Base-by-base conservation (phyloP, 2,113 vertebrate species). In the Paracanthobrama guichenoti region DNA sequence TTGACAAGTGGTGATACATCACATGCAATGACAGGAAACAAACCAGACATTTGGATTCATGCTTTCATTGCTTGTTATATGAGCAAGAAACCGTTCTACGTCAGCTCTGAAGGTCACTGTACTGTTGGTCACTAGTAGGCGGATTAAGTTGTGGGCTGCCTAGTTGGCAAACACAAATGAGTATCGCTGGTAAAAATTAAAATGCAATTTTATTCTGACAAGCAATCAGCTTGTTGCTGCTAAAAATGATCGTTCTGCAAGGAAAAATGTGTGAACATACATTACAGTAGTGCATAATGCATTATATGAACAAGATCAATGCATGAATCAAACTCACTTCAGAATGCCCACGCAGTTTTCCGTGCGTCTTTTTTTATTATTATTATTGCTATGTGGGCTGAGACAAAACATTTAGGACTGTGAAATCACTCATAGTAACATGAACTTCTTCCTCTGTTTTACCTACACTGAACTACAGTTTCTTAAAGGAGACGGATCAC, bases 381-480 rank as follows among this genome's bases (percentile, higher is more conserved):
- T n/a, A n/a, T 46, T 24, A 46, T 24, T 46, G 39, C 42, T 7
- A 72, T 72, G 69, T 72, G 69, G 69, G 69, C 11, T 44, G 39
- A 72, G 69, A 72, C 39, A 14, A 72, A 72, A 72, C 69, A 72
- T 72, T 72, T 24, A 72, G 22, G 42, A 44, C 69, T 72, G 69
- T 46, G 69, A 72, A 72, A 72, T 72, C 20, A 11, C 35, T 72
- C 39, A 24, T 22, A n/a, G 69, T 46, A 46, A 13, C 42, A 14
- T 72, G 69, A 46, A 46, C 11, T 6, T 44, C 69, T 46, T 55
- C 42, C 69, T 72, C 69, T 39, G 18, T 24, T 4, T 44, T 72
- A 42, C 69, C 42, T 72, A 24, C 69, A 16, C 66, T 44, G 44
- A 39, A 39, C 69, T 72, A 46, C 69, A 24, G 18, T 5, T 31